Percentiles rank a stretch among this genome's conserved stretches.
Conservation (phyloP, 2,113 vertebrate species). For the Scalopus aquaticus region DNA sequence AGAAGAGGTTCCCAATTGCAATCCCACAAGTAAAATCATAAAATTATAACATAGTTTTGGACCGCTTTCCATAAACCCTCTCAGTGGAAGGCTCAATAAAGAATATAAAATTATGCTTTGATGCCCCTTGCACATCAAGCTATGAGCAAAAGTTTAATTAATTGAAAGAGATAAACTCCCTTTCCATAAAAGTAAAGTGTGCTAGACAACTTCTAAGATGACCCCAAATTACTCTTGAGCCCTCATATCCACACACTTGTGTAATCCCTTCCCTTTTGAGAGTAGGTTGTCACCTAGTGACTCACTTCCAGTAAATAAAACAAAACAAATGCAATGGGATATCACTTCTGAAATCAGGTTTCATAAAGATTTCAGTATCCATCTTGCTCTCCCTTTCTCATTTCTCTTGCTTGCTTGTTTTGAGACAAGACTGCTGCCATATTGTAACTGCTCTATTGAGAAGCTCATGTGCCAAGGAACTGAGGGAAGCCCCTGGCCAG, state of each 20-base stretch:
- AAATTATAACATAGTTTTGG: slow-evolving; percentile 36
- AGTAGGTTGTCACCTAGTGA: neutral
- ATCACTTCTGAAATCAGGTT: slow-evolving; percentile 30
- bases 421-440: neutral
- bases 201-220: neutral
- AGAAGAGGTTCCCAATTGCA: neutral
- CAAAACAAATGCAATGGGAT: slow-evolving; percentile 15
- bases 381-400: neutral
- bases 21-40: slow-evolving; percentile 15
- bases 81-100: slow-evolving; percentile 25
- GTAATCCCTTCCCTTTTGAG: neutral
- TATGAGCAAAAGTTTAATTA: slow-evolving; percentile 22
- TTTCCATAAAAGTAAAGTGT: slow-evolving; percentile 26
- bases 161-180: neutral
- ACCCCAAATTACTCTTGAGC: neutral
- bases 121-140: slow-evolving; percentile 13
- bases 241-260: neutral
- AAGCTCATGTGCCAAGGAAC: neutral
- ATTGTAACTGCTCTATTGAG: neutral
- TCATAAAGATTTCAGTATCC: slow-evolving; percentile 22
- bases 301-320: slow-evolving; percentile 44
- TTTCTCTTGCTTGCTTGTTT: slow-evolving; percentile 14
- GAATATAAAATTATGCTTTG: neutral
- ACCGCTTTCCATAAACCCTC: neutral
- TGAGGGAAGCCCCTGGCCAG: neutral